Evolutionary conservation across 2,888 invertebrate genomes (phyloP).

Genomic region (Epinotia ramella): DNA sequence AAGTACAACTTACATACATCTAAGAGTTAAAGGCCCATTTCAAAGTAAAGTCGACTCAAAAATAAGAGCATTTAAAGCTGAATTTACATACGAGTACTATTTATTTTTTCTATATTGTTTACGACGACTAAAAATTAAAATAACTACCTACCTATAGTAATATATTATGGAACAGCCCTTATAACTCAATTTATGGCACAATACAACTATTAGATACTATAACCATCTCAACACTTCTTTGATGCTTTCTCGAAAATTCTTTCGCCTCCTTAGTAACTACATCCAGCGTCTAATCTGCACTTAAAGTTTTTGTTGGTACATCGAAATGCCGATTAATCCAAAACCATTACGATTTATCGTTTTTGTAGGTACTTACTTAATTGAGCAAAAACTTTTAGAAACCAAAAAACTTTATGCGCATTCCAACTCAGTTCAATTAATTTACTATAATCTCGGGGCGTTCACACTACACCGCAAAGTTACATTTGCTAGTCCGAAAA

Average conservation of each 20-base stretch:
- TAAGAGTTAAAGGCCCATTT: too few species aligned
- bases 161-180: background rate
- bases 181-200: background rate
- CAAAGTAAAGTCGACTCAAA: too few species aligned
- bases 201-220: background rate
- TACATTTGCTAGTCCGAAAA: constrained; percentile 10
- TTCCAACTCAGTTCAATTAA: constrained; percentile 59
- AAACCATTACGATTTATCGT: constrained; percentile 43
- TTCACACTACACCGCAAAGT: constrained; percentile 59
- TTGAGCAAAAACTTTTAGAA: constrained; percentile 46
- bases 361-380: constrained; percentile 36
- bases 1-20: too few species aligned
- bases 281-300: constrained; percentile 30
- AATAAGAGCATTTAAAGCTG: too few species aligned
- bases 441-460: constrained; percentile 67
- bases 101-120: background rate
- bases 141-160: background rate
- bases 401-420: constrained; percentile 51
- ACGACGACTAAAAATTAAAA: background rate
- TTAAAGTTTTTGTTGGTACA: constrained; percentile 33
- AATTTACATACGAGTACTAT: too few species aligned
- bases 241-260: background rate
- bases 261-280: background rate
- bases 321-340: constrained; percentile 38
- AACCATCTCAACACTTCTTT: background rate